Conservation (phyloP, 1,140 invertebrate genomes). For the Temnothorax nylanderi region DNA sequence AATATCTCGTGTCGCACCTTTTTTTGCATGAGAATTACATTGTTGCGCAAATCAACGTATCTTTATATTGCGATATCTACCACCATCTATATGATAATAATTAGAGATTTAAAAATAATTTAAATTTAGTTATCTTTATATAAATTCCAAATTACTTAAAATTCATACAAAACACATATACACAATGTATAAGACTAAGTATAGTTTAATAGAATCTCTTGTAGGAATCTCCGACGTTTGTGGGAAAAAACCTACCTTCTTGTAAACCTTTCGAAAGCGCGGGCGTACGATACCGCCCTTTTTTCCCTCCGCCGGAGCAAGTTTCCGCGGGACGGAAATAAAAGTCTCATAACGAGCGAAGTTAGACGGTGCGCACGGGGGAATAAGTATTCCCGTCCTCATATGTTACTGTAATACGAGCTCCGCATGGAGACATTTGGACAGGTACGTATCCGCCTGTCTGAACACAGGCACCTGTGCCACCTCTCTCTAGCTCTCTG, state of each 20-base stretch:
- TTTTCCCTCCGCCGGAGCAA: slow-evolving; percentile 2
- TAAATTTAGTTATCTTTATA: neutral
- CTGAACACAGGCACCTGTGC: slow-evolving; percentile 58
- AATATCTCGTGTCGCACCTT: neutral
- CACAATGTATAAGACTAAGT: neutral
- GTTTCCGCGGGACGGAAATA: slow-evolving; percentile 31
- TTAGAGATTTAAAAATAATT: neutral
- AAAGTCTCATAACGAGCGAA: slow-evolving; percentile 61
- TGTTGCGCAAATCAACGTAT: neutral
- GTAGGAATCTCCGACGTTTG: neutral
- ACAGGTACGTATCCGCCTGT: slow-evolving; percentile 58
- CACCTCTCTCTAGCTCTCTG: slow-evolving; percentile 7
- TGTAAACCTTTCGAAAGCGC: slow-evolving; percentile 16
- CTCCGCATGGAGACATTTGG: slow-evolving; percentile 58
- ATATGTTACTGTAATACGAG: slow-evolving; percentile 59
- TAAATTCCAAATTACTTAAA: neutral
- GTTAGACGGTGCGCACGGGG: slow-evolving; percentile 46
- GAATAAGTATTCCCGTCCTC: slow-evolving; percentile 59
- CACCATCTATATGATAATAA: neutral
- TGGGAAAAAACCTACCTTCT: neutral
- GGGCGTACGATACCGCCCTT: neutral
- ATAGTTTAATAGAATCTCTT: neutral
- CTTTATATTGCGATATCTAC: neutral
- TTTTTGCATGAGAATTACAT: neutral
- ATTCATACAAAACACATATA: neutral